Evolutionary conservation across 1,140 invertebrate species (phyloP).

Genomic region (Micrasema longulum): DNA sequence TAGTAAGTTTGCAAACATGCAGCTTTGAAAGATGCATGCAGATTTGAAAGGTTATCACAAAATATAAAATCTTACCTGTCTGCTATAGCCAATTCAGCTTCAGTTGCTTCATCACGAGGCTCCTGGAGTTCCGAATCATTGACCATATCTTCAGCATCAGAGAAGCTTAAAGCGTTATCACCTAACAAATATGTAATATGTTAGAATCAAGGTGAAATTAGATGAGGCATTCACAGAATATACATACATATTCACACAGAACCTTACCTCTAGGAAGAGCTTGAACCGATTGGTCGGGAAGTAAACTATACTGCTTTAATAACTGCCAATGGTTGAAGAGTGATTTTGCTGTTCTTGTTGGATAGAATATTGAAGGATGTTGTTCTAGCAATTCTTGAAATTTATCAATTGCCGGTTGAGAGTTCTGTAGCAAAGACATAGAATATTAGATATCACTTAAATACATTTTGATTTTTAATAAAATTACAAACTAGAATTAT

Average conservation of each 20-base stretch:
- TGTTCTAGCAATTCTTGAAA: slow-evolving; percentile 91
- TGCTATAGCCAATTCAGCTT: slow-evolving; percentile 74
- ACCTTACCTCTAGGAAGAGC: slow-evolving; percentile 69
- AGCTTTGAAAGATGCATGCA: slow-evolving; percentile 34
- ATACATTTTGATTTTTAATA: no score
- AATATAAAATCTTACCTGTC: slow-evolving; percentile 69
- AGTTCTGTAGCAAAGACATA: slow-evolving; percentile 51
- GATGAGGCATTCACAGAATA: no score
- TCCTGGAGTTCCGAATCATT: slow-evolving; percentile 87
- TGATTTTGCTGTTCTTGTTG: slow-evolving; percentile 86
- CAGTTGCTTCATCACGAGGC: slow-evolving; percentile 80
- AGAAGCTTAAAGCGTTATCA: slow-evolving; percentile 85
- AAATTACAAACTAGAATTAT: no score
- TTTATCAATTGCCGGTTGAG: slow-evolving; percentile 76
- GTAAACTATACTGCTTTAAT: slow-evolving; percentile 92
- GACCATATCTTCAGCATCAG: slow-evolving; percentile 91
- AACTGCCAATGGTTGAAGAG: slow-evolving; percentile 91
- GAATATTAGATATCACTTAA: no score
- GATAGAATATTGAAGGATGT: slow-evolving; percentile 88
- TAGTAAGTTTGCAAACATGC: no score
- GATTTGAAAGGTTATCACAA: no score
- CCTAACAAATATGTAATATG: no score
- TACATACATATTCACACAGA: no score
- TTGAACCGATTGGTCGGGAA: slow-evolving; percentile 89
- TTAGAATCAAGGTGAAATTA: no score